Evolutionary conservation across 2,113 vertebrate genomes (phyloP).

Genomic region (Centrocercus urophasianus): DNA sequence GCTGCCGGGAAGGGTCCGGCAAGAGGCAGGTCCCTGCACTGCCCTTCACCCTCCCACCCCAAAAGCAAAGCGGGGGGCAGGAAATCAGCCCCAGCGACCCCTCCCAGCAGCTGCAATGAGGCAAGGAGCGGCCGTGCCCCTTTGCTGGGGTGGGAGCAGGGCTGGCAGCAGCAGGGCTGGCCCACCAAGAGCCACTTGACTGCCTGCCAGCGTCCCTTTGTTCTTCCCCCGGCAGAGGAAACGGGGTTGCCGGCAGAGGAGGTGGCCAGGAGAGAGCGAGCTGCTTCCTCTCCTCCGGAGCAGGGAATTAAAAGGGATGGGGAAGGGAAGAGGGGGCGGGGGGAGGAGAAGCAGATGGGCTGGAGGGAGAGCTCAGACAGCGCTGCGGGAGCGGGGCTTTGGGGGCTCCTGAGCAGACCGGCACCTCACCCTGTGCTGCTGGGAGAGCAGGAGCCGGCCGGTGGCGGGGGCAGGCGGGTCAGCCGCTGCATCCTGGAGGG

Average conservation of each 20-base stretch:
- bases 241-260: background rate
- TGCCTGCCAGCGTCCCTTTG: constrained; percentile 62
- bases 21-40: background rate
- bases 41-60: background rate
- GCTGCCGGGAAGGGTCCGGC: background rate
- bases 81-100: background rate
- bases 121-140: background rate
- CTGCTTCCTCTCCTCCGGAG: constrained; percentile 33
- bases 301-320: background rate
- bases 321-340: background rate
- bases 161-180: background rate
- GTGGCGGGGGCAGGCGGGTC: background rate
- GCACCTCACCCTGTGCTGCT: background rate
- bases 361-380: background rate
- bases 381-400: background rate
- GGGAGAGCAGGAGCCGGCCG: background rate
- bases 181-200: constrained; percentile 53
- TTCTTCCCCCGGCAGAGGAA: constrained; percentile 63
- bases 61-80: background rate
- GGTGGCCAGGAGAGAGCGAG: background rate
- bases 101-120: background rate
- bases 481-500: fast-evolving
- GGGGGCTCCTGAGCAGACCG: background rate
- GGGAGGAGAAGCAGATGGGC: constrained; percentile 22
- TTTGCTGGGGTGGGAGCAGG: background rate